phyloP scores from a whole-genome alignment of 2,888 invertebrate species.

The Parochlus steinenii region DNA sequence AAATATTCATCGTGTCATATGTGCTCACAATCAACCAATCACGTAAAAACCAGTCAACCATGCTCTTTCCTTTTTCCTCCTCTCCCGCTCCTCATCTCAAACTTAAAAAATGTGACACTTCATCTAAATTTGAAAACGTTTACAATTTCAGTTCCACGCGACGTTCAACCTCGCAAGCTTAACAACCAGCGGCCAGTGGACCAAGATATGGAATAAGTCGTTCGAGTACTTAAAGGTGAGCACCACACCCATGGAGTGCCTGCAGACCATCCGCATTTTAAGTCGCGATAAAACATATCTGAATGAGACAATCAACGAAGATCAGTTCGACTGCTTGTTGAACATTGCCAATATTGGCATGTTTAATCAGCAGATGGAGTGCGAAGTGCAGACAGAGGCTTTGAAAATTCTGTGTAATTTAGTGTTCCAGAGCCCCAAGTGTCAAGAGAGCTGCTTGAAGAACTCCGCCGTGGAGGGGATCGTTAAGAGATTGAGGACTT shows the following conservation, averaged over 20 bases:
- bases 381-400: slow-evolving; percentile 53
- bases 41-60: too few species aligned
- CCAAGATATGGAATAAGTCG: slow-evolving; percentile 24
- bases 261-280: slow-evolving; percentile 29
- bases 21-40: too few species aligned
- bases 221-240: slow-evolving; percentile 24
- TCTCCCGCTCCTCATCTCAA: too few species aligned
- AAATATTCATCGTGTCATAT: too few species aligned
- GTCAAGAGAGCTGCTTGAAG: slow-evolving; percentile 40
- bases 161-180: slow-evolving; percentile 3
- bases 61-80: too few species aligned
- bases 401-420: slow-evolving; percentile 81
- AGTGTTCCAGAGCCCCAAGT: slow-evolving; percentile 53
- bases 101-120: too few species aligned
- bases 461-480: slow-evolving; percentile 55
- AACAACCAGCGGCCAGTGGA: slow-evolving; percentile 24
- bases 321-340: slow-evolving; percentile 50
- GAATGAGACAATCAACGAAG: slow-evolving; percentile 46
- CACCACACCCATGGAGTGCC: slow-evolving; percentile 21
- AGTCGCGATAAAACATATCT: slow-evolving; percentile 66
- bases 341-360: slow-evolving; percentile 44
- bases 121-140: too few species aligned
- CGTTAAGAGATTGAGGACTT: slow-evolving; percentile 50
- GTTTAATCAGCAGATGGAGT: slow-evolving; percentile 29
- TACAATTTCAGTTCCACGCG: slow-evolving; percentile 6